Evolutionary conservation across 2,113 vertebrate species (phyloP).

Genomic region (Ailuropoda melanoleuca): DNA sequence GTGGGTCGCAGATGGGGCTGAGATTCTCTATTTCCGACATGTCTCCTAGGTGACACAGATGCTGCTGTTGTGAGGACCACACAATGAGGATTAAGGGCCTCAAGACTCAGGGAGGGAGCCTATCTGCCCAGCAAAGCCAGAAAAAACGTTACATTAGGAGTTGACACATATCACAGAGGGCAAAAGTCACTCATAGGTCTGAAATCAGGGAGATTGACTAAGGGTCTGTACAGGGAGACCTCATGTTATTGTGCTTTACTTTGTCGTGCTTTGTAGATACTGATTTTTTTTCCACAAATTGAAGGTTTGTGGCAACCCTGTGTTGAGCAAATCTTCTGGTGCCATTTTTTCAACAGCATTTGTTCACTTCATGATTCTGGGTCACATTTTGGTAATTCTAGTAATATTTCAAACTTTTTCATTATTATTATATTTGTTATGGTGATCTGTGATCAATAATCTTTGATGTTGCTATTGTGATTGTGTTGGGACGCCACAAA

Average conservation of each 20-base stretch:
- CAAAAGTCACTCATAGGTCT: no score
- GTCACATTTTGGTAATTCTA: background rate
- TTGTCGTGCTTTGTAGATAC: background rate
- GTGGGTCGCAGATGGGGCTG: background rate
- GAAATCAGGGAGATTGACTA: background rate
- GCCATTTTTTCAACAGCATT: background rate
- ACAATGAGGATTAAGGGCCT: background rate
- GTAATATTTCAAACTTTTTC: background rate
- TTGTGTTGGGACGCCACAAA: background rate
- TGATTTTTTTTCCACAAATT: background rate
- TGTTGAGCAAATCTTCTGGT: background rate
- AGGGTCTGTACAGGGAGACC: background rate
- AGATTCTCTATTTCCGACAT: background rate
- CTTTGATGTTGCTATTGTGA: background rate
- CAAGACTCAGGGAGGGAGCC: background rate
- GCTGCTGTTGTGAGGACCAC: no score
- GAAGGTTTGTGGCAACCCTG: background rate
- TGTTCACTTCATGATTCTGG: background rate
- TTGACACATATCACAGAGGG: background rate
- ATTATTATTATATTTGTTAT: background rate
- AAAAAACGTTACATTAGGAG: background rate
- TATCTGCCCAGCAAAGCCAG: background rate
- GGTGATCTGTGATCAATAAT: background rate
- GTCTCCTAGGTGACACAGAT: background rate
- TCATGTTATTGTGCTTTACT: background rate